Evolutionary conservation across 2,113 vertebrate genomes (phyloP).

Genomic region (Heloderma charlesbogerti): DNA sequence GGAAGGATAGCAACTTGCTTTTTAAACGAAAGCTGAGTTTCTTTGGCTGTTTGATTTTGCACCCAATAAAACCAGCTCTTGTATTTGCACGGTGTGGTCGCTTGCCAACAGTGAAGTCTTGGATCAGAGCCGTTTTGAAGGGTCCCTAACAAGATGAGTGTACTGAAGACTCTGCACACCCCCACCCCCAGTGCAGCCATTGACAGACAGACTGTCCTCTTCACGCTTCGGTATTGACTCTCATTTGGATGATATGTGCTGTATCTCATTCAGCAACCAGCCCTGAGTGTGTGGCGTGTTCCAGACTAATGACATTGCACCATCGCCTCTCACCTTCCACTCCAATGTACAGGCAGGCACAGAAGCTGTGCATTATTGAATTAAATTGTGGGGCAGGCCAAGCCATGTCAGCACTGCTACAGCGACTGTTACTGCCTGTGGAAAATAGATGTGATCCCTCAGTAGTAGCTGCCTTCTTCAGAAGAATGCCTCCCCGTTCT

Average conservation of each 20-base stretch:
- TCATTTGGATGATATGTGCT: accelerated
- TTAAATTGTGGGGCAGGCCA: neutral
- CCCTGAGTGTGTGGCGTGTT: neutral
- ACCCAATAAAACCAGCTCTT: neutral
- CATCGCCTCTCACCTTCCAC: neutral
- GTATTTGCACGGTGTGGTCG: neutral
- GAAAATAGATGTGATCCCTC: neutral
- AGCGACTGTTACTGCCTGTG: neutral
- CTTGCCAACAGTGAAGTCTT: neutral
- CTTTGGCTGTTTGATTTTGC: neutral
- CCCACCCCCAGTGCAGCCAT: conserved; percentile 24
- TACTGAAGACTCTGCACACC: neutral
- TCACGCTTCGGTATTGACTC: conserved; percentile 29
- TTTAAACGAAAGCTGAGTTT: neutral
- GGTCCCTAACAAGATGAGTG: neutral
- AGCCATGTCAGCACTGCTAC: neutral
- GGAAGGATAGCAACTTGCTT: too few species aligned
- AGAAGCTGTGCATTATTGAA: neutral
- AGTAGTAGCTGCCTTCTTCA: neutral
- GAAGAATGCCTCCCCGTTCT: neutral
- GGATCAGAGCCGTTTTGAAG: too few species aligned
- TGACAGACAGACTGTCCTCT: conserved; percentile 12
- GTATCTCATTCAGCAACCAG: neutral
- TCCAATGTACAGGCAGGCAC: neutral
- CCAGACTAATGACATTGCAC: neutral